phyloP scores from a whole-genome alignment of 2,888 invertebrate species.

The Latrodectus hesperus region DNA sequence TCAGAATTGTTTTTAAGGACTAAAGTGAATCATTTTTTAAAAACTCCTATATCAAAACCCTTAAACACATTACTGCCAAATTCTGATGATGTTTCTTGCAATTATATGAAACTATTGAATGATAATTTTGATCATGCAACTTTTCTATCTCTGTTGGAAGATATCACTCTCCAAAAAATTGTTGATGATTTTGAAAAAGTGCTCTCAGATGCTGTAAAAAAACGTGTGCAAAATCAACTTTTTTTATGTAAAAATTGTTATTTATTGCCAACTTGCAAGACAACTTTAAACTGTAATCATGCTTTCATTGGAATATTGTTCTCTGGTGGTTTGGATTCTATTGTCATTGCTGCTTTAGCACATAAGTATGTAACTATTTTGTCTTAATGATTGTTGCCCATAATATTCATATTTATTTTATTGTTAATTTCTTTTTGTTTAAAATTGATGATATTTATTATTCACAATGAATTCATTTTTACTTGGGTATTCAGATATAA shows the following conservation, averaged over 20 bases:
- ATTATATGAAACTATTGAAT: background rate
- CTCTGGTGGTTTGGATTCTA: conserved; percentile 97
- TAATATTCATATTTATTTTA: too few relatives aligned
- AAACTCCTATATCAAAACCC: conserved; percentile 9
- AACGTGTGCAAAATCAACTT: conserved; percentile 72
- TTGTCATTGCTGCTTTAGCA: conserved; percentile 88
- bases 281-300: conserved; percentile 57
- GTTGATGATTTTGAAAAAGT: conserved; percentile 72
- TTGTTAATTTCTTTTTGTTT: too few relatives aligned
- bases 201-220: conserved; percentile 73
- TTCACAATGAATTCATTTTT: too few relatives aligned
- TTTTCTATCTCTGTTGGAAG: conserved; percentile 16
- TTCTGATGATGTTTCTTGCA: background rate
- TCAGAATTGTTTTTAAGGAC: background rate
- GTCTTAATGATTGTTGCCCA: background rate
- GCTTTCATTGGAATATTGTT: conserved; percentile 84
- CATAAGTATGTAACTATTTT: conserved; percentile 78
- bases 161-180: conserved; percentile 10
- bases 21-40: background rate
- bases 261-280: background rate
- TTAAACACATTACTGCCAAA: conserved; percentile 16
- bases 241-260: conserved; percentile 72
- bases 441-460: too few relatives aligned
- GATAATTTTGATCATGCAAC: background rate
- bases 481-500: too few relatives aligned